Evolutionary conservation across 2,797 vertebrate genomes (phyloP), one percentile per base, ranked within the genome.

Genomic region (Podargus strigoides): DNA sequence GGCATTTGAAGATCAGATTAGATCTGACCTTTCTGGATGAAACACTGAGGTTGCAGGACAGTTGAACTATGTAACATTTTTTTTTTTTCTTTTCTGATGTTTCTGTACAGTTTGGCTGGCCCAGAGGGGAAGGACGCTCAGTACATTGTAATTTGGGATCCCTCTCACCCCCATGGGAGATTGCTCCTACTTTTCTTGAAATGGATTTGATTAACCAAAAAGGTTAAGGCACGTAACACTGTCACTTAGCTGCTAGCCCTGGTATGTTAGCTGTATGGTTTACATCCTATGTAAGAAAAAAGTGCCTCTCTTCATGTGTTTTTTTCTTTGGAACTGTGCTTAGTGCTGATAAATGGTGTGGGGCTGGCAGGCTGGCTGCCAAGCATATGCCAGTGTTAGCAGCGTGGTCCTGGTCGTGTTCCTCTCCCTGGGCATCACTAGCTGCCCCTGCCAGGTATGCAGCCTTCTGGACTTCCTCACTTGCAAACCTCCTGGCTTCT

Each of bases 11-110:
- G 92, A 82, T 87, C 77, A 81, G 84, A 66, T 93, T 84, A 93
- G 72, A 80, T 85, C 41, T 94, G 90, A 93, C 90, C 85, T 90
- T 85, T 93, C 60, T 87, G 84, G 69, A 62, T 93, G 78, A 78
- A 95, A 93, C 42, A 41, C n/a, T 6, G 55, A 74, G 80, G 83
- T 92, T 34, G 39, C 12, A 36, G 69, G 79, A 87, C 64, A 75
- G 68, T 55, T 90, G 85, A 96, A 69, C 53, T 91, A 27, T 37
- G 42, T 17, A 84, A 58, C 39, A n/a, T n/a, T 73, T 46, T 63
- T 53, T 85, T 69, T 53, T 67, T 58, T 6, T 14, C 9, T 76
- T 74, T 87, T 41, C 37, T 50, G 37, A 10, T 79, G 52, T 34
- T 92, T 68, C 78, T 59, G 66, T 86, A 53, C n/a, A 37, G 34